phyloP scores from a whole-genome alignment of 1,140 invertebrate species.

The Procambarus clarkii region DNA sequence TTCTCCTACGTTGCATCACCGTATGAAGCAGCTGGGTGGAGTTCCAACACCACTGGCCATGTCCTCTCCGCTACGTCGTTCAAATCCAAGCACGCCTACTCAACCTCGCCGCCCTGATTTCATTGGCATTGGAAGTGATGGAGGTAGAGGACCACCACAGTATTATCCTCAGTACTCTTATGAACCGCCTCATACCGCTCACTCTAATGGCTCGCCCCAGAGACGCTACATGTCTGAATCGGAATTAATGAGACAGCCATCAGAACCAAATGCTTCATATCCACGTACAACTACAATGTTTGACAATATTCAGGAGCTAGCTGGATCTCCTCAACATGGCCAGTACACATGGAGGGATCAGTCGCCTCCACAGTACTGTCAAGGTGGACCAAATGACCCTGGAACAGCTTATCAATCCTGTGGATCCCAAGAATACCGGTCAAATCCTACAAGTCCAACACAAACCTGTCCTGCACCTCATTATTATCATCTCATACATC shows the following conservation, averaged over 20 bases:
- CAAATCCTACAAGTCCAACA: slow-evolving; percentile 86
- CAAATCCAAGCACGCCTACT: slow-evolving; percentile 91
- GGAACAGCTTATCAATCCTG: slow-evolving; percentile 42
- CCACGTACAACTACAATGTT: slow-evolving; percentile 72
- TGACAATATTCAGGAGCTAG: slow-evolving; percentile 83
- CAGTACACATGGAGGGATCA: slow-evolving; percentile 89
- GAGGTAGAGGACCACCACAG: slow-evolving; percentile 74
- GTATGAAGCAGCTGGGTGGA: slow-evolving; percentile 88
- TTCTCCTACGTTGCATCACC: slow-evolving; percentile 88
- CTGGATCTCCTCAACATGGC: slow-evolving; percentile 88
- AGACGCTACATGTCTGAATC: slow-evolving; percentile 84
- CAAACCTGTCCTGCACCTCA: slow-evolving; percentile 68
- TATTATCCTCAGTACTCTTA: slow-evolving; percentile 71
- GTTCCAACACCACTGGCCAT: slow-evolving; percentile 91
- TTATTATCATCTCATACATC: slow-evolving; percentile 61
- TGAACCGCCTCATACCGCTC: slow-evolving; percentile 69
- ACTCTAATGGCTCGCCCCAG: slow-evolving; percentile 78
- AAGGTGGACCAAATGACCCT: slow-evolving; percentile 73
- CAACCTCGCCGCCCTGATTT: slow-evolving; percentile 89
- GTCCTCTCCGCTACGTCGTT: slow-evolving; percentile 84
- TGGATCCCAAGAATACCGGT: slow-evolving; percentile 79
- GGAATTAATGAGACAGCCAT: slow-evolving; percentile 52
- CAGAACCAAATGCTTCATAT: slow-evolving; percentile 27
- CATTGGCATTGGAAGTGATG: slow-evolving; percentile 82
- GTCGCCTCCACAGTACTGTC: slow-evolving; percentile 78